Conservation (phyloP, 2,888 invertebrate species). For the Caprella mutica region DNA sequence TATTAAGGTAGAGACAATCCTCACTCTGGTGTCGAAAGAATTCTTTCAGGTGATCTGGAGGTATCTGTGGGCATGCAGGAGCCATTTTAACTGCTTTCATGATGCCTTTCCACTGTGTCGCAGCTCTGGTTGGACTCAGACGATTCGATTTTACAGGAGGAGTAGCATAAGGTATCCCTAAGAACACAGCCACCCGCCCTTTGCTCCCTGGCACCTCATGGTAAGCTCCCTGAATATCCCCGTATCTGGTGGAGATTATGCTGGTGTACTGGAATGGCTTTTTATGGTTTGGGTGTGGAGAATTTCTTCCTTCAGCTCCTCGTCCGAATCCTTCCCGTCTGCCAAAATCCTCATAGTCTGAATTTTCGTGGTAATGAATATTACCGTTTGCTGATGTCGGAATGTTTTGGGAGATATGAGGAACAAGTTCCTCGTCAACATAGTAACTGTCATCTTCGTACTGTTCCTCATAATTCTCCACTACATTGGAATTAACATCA, state of each 20-base stretch:
- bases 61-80: slow-evolving; percentile 6
- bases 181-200: slow-evolving; percentile 36
- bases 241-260: slow-evolving; percentile 68
- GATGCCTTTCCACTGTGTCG: slow-evolving; percentile 8
- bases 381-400: too few species aligned
- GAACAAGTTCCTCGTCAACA: too few species aligned
- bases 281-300: too few species aligned
- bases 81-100: slow-evolving; percentile 1
- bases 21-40: slow-evolving; percentile 12
- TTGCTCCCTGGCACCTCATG: slow-evolving; percentile 50
- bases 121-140: slow-evolving; percentile 5
- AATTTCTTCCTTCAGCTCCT: too few species aligned
- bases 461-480: too few species aligned
- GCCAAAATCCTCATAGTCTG: too few species aligned
- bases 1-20: slow-evolving; percentile 12
- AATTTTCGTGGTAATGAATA: too few species aligned
- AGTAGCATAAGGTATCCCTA: slow-evolving; percentile 78
- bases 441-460: too few species aligned
- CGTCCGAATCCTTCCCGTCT: too few species aligned
- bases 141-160: slow-evolving; percentile 42
- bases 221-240: slow-evolving; percentile 65
- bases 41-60: neutral
- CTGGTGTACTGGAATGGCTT: neutral
- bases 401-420: too few species aligned
- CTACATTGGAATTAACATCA: too few species aligned